Evolutionary conservation across 2,888 invertebrate species (phyloP).

Genomic region (Melanargia galathea): DNA sequence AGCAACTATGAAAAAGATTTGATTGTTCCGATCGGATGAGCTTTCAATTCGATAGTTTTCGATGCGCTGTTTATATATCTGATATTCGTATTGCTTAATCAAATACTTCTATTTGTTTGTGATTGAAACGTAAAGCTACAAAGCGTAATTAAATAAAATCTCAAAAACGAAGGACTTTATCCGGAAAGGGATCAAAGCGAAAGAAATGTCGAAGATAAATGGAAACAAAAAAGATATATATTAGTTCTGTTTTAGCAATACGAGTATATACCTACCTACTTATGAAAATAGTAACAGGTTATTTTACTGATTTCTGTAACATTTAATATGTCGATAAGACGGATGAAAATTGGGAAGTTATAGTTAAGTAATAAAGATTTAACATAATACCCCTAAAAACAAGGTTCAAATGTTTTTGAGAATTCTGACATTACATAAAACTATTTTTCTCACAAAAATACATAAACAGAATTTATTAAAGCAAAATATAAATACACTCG

Average conservation of each 20-base stretch:
- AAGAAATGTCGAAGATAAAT: constrained; percentile 26
- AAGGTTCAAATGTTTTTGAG: neutral
- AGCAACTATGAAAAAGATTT: constrained; percentile 19
- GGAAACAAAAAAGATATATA: constrained; percentile 19
- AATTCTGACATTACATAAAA: neutral
- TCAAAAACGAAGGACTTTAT: constrained; percentile 24
- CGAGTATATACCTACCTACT: too few relatives aligned
- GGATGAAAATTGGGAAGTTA: neutral
- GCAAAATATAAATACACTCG: neutral
- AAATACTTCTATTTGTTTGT: constrained; percentile 30
- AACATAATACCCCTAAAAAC: neutral
- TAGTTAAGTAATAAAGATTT: neutral
- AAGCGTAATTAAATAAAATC: constrained; percentile 35
- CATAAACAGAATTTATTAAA: neutral
- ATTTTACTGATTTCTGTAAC: too few relatives aligned
- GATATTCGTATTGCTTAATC: constrained; percentile 33
- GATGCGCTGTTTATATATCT: constrained; percentile 29
- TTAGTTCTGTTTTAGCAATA: neutral
- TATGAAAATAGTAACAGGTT: neutral
- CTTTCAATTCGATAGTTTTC: constrained; percentile 29
- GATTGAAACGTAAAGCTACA: constrained; percentile 29
- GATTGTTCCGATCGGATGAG: constrained; percentile 19
- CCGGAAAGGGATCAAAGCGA: constrained; percentile 29
- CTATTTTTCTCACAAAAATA: neutral
- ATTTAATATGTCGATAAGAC: too few relatives aligned